Evolutionary conservation across 1,140 invertebrate genomes (phyloP).

Genomic region (Heterodera carotae): DNA sequence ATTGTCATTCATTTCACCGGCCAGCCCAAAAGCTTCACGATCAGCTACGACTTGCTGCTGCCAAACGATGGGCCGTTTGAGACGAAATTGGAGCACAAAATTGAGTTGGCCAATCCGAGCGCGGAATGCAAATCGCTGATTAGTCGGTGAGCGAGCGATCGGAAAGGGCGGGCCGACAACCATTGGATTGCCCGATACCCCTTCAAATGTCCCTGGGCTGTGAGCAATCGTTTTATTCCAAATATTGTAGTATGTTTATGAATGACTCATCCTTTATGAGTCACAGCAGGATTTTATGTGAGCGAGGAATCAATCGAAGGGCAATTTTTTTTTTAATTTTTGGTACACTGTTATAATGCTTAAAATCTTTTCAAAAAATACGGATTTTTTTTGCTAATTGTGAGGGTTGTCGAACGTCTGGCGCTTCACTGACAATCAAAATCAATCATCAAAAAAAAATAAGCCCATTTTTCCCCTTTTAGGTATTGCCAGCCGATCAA

Average conservation of each 20-base stretch:
- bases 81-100: constrained; percentile 5
- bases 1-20: constrained; percentile 21
- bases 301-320: too few species aligned
- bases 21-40: constrained; percentile 11
- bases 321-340: neutral
- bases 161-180: neutral
- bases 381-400: neutral
- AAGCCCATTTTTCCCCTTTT: neutral
- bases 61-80: neutral
- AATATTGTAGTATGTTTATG: too few species aligned
- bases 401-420: too few species aligned
- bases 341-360: neutral
- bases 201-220: too few species aligned
- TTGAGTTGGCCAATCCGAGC: constrained; percentile 25
- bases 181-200: too few species aligned
- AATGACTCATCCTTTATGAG: too few species aligned
- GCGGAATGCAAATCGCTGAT: constrained; percentile 2
- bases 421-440: too few species aligned
- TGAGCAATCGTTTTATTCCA: too few species aligned
- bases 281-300: too few species aligned
- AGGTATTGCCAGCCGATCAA: neutral
- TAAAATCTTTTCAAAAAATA: too few species aligned
- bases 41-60: constrained; percentile 12
- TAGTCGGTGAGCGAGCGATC: neutral
- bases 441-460: too few species aligned